Conservation (phyloP, 2,113 vertebrate species). For the Illadopsis cleaveri region DNA sequence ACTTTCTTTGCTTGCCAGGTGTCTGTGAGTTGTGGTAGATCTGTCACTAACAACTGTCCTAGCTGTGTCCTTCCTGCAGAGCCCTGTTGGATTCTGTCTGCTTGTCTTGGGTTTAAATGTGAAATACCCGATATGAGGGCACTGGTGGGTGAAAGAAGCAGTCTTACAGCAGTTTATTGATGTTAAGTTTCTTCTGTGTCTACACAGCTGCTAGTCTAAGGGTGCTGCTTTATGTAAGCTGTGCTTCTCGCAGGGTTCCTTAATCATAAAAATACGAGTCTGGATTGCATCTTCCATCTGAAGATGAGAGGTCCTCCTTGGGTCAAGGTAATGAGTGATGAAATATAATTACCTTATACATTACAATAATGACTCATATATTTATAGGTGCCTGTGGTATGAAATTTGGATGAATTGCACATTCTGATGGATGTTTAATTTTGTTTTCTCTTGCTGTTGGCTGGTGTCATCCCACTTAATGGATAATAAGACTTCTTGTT, state of each 20-base stretch:
- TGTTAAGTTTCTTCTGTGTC: neutral
- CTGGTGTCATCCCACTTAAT: conserved; percentile 25
- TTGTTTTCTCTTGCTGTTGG: conserved; percentile 55
- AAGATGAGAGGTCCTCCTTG: conserved; percentile 11
- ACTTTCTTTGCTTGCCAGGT: neutral
- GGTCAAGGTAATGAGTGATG: conserved; percentile 57
- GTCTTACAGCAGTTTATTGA: neutral
- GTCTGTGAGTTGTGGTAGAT: neutral
- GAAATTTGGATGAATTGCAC: conserved; percentile 43
- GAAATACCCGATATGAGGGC: neutral
- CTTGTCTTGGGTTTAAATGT: neutral
- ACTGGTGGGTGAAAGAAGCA: neutral
- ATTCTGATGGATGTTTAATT: conserved; percentile 52
- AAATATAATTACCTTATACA: conserved; percentile 53
- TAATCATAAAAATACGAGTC: conserved; percentile 11
- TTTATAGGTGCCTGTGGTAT: conserved; percentile 45
- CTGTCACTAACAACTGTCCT: neutral
- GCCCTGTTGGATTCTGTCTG: neutral
- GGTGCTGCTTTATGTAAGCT: conserved; percentile 1
- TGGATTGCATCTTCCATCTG: conserved; percentile 38
- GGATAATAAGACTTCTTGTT: conserved; percentile 30
- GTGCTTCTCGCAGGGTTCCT: neutral
- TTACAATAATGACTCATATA: conserved; percentile 63
- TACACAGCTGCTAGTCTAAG: neutral
- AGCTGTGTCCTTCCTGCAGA: neutral